Conservation (phyloP, 2,888 invertebrate species). For the Romanomermis culicivorax region DNA sequence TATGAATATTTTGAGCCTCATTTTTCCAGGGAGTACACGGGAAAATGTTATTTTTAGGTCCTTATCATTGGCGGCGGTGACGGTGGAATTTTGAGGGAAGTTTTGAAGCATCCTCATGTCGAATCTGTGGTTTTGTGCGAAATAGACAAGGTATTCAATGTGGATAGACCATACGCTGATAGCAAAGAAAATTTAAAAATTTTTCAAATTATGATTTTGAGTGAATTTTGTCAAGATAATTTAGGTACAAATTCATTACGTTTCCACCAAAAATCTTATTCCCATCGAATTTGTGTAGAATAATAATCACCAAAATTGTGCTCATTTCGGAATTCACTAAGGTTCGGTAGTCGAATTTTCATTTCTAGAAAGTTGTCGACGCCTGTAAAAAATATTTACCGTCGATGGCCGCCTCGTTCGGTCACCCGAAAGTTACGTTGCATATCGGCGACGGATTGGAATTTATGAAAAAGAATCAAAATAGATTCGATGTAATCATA, state of each 20-base stretch:
- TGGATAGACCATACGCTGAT: no score
- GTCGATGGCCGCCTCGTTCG: slow-evolving; percentile 67
- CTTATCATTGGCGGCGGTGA: slow-evolving; percentile 93
- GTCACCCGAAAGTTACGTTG: slow-evolving; percentile 55
- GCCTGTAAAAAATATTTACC: slow-evolving; percentile 70
- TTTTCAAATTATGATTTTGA: no score
- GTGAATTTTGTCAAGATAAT: no score
- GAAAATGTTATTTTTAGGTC: slow-evolving; percentile 35
- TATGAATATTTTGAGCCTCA: slow-evolving; percentile 26
- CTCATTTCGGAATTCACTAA: no score
- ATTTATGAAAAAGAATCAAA: slow-evolving; percentile 59
- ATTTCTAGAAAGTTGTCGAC: slow-evolving; percentile 49
- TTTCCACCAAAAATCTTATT: background rate
- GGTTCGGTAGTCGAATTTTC: no score
- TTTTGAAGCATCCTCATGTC: slow-evolving; percentile 71
- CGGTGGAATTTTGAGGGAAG: slow-evolving; percentile 87
- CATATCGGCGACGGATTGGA: slow-evolving; percentile 81
- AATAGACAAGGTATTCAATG: slow-evolving; percentile 51
- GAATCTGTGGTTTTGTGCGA: slow-evolving; percentile 71
- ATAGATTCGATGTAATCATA: slow-evolving; percentile 84
- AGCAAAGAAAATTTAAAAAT: no score
- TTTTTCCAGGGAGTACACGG: background rate
- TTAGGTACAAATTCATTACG: no score
- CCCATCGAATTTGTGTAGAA: background rate
- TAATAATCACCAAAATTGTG: background rate